These are phyloP conservation scores for Odontamblyopus rebecca DNA, from an alignment of 2,797 vertebrate genomes.

Conservation along the genomic window DNA sequence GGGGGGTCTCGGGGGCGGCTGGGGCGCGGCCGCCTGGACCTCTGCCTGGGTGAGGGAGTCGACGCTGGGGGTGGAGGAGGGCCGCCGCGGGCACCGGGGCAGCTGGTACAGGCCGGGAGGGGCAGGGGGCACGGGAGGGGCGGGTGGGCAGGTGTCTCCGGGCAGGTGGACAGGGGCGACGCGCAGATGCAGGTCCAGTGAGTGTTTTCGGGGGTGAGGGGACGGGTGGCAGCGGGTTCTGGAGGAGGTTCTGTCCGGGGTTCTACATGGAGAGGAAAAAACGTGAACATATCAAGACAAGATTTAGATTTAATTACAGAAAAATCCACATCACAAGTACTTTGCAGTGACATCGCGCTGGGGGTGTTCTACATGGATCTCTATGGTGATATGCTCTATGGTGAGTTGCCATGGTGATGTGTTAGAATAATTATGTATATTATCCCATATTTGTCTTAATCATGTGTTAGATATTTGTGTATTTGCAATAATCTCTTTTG, in stretches of 20 bases:
- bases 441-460: too few relatives aligned
- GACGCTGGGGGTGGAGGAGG: slow-evolving; percentile 55
- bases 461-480: too few relatives aligned
- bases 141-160: slow-evolving; percentile 2
- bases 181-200: slow-evolving; percentile 61
- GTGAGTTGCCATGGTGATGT: too few relatives aligned
- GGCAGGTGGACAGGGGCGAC: slow-evolving; percentile 29
- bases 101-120: slow-evolving; percentile 53
- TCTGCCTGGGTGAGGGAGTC: slow-evolving; percentile 47
- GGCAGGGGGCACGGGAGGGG: background rate
- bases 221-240: slow-evolving; percentile 55
- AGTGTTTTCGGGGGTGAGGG: slow-evolving; percentile 69
- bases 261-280: background rate
- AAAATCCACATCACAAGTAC: background rate
- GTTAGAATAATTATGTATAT: too few relatives aligned
- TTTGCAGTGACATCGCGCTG: too few relatives aligned
- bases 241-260: slow-evolving; percentile 9
- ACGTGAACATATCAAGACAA: background rate
- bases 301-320: background rate
- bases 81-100: slow-evolving; percentile 43
- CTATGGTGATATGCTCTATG: too few relatives aligned
- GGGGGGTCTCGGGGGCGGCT: slow-evolving; percentile 64
- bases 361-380: too few relatives aligned
- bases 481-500: too few relatives aligned
- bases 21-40: slow-evolving; percentile 40